Conservation (phyloP, 2,113 vertebrate species). For the Dissostichus mawsoni region DNA sequence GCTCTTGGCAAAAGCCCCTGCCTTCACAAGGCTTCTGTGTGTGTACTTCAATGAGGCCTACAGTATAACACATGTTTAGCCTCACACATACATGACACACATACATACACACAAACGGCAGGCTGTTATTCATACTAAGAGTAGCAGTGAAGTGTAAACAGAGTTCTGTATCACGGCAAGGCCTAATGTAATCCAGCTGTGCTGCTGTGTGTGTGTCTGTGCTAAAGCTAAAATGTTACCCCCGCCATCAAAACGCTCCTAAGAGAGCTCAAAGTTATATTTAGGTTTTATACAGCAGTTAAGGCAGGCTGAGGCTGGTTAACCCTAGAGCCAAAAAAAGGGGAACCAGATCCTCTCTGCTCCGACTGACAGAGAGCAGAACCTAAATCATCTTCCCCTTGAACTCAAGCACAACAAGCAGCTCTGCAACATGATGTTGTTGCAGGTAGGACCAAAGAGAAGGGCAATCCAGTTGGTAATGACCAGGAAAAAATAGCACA, state of each 20-base stretch:
- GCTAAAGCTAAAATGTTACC: slow-evolving; percentile 72
- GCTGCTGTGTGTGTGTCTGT: slow-evolving; percentile 36
- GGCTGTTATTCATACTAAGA: slow-evolving; percentile 52
- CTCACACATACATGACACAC: slow-evolving; percentile 28
- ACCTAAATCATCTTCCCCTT: slow-evolving; percentile 38
- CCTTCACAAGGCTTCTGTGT: slow-evolving; percentile 51
- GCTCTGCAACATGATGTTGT: background rate
- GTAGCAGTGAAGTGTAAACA: slow-evolving; percentile 65
- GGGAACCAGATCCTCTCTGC: slow-evolving; percentile 54
- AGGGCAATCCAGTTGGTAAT: slow-evolving; percentile 7
- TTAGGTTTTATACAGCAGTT: slow-evolving; percentile 78
- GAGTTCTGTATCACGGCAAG: slow-evolving; percentile 52
- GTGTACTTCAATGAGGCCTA: slow-evolving; percentile 22
- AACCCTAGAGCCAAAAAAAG: slow-evolving; percentile 77
- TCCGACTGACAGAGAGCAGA: slow-evolving; percentile 36
- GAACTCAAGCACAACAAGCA: slow-evolving; percentile 35
- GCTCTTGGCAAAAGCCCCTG: slow-evolving; percentile 24
- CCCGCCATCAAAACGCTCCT: slow-evolving; percentile 73
- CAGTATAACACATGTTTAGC: slow-evolving; percentile 42
- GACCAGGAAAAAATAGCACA: slow-evolving; percentile 50
- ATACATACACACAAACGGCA: slow-evolving; percentile 22
- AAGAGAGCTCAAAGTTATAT: slow-evolving; percentile 73
- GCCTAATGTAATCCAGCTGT: slow-evolving; percentile 81
- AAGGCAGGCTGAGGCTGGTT: slow-evolving; percentile 58
- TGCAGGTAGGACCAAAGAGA: background rate